A percentile compares a stretch with the other conserved stretches of the same genome.
Evolutionary conservation across 2,113 vertebrate genomes (phyloP).

Genomic region (Centropus bengalensis): DNA sequence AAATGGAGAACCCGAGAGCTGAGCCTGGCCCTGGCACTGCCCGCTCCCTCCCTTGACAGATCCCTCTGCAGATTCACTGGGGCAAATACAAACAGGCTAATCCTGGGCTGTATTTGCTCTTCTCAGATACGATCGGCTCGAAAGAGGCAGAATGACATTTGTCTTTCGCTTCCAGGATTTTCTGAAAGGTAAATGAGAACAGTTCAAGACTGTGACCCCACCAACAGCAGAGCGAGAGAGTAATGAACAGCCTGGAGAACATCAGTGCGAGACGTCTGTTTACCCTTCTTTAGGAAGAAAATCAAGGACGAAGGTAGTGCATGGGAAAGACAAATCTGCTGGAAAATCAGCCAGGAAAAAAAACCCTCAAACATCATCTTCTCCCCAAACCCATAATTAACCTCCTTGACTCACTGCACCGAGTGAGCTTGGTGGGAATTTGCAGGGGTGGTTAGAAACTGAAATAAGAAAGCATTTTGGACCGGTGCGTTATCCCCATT

Average conservation of each 20-base stretch:
- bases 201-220: not conserved
- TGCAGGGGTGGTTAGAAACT: not conserved
- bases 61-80: not conserved
- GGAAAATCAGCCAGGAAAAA: not conserved
- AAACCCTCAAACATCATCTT: not conserved
- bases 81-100: not conserved
- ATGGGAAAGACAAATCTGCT: conserved; percentile 38
- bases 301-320: conserved; percentile 28
- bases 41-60: not conserved
- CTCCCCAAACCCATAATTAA: not conserved
- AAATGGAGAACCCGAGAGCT: not conserved
- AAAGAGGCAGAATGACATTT: not conserved
- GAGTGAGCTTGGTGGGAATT: not conserved
- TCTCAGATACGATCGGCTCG: not conserved
- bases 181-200: conserved; percentile 32
- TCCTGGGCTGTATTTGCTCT: not conserved
- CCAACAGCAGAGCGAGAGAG: not conserved
- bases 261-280: not conserved
- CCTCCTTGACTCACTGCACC: accelerated
- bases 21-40: not conserved
- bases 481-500: not conserved
- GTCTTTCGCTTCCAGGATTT: conserved; percentile 31
- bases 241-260: not conserved
- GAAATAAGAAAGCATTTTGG: not conserved
- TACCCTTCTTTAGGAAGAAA: not conserved